Evolutionary conservation across 2,113 vertebrate genomes (phyloP).

Genomic region (Ancistrus triradiatus): DNA sequence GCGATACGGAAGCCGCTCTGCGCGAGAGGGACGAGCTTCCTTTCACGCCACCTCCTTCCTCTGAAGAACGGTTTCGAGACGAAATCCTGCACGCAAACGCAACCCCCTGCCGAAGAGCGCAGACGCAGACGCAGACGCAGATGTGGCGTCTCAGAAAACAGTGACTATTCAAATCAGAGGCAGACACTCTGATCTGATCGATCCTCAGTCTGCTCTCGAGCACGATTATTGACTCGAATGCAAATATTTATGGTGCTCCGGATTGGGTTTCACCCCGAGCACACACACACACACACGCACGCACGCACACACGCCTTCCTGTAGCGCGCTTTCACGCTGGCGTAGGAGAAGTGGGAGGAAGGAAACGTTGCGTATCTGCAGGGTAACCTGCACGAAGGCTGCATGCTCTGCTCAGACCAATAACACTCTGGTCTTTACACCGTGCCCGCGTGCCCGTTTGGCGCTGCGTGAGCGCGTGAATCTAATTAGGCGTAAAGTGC

Average conservation of each 20-base stretch:
- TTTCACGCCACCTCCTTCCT: too few species aligned
- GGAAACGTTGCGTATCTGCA: slow-evolving; percentile 48
- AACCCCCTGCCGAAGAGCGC: too few species aligned
- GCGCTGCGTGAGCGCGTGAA: slow-evolving; percentile 11
- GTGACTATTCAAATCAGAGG: too few species aligned
- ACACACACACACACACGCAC: slow-evolving; percentile 20
- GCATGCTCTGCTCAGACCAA: neutral
- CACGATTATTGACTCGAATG: slow-evolving; percentile 64
- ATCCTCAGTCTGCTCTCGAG: slow-evolving; percentile 62
- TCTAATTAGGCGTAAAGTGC: slow-evolving; percentile 6
- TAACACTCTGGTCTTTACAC: slow-evolving; percentile 16
- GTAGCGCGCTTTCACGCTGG: neutral
- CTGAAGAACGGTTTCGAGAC: too few species aligned
- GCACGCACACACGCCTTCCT: slow-evolving; percentile 10
- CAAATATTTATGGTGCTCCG: slow-evolving; percentile 64
- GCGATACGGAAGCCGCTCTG: slow-evolving; percentile 62
- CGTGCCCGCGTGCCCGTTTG: neutral
- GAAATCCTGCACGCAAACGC: too few species aligned
- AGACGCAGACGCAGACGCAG: too few species aligned
- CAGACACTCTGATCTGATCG: slow-evolving; percentile 43
- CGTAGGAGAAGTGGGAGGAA: slow-evolving; percentile 34
- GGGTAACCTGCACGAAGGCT: slow-evolving; percentile 20
- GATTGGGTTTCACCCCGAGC: slow-evolving; percentile 7
- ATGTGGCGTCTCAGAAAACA: too few species aligned
- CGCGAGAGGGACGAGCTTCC: slow-evolving; percentile 62